phyloP scores from a whole-genome alignment of 2,113 vertebrate species.

The Oophaga pumilio region DNA sequence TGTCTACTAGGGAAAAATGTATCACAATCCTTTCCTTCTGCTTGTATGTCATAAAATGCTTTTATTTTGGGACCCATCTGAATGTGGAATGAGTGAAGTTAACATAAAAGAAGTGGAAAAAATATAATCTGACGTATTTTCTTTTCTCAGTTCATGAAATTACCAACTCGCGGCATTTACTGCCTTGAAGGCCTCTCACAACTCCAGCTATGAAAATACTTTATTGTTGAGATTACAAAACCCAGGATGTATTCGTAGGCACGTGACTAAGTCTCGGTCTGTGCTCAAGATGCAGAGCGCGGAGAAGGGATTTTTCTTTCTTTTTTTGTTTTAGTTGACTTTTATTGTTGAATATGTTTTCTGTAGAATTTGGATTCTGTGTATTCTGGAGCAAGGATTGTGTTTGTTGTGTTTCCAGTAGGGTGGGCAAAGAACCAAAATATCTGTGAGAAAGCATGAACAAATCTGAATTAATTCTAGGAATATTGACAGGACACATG shows the following conservation, averaged over 20 bases:
- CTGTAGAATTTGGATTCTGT: not conserved
- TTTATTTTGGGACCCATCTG: not conserved
- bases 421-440: constrained; percentile 16
- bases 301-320: not conserved
- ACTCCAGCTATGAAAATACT: constrained; percentile 63
- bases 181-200: not conserved
- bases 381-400: constrained; percentile 34
- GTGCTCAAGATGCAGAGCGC: not conserved
- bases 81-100: not conserved
- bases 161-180: not conserved
- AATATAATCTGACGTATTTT: not conserved
- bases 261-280: not conserved
- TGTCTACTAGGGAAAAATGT: too few species aligned
- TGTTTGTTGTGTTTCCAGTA: constrained; percentile 54
- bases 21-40: not conserved
- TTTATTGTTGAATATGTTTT: constrained; percentile 53
- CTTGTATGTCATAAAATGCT: not conserved
- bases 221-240: constrained; percentile 60
- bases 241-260: not conserved
- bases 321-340: not conserved
- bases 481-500: not conserved
- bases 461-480: constrained; percentile 27
- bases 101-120: not conserved
- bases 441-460: constrained; percentile 37
- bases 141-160: not conserved